A percentile compares a stretch with the other conserved stretches of the same genome.
These are phyloP conservation scores for Pyxicephalus adspersus DNA, from an alignment of 2,113 vertebrate species.

Conservation along the genomic window DNA sequence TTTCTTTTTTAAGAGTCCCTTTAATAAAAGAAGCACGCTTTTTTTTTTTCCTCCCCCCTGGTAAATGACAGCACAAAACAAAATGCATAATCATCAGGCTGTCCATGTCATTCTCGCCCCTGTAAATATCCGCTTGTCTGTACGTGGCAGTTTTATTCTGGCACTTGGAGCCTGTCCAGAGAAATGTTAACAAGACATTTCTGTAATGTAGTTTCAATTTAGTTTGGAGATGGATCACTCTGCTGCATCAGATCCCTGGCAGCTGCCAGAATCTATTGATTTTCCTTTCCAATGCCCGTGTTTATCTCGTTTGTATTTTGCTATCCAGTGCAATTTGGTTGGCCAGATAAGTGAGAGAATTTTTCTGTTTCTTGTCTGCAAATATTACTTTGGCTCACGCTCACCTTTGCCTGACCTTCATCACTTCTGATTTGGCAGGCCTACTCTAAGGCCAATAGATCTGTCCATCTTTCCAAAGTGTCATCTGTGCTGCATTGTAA, in stretches of 20 bases:
- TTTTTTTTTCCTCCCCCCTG: no score
- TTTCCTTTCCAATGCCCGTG: conserved; percentile 50
- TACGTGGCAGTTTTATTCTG: conserved; percentile 4
- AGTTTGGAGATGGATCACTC: conserved; percentile 55
- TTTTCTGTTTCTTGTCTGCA: conserved; percentile 51
- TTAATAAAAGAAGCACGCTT: no score
- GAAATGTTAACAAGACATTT: conserved; percentile 55
- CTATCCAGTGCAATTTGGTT: conserved; percentile 56
- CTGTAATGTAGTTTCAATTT: conserved; percentile 56
- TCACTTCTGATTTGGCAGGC: conserved; percentile 50
- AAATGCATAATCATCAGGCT: conserved; percentile 9
- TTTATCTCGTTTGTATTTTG: conserved; percentile 55
- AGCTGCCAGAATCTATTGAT: conserved; percentile 55
- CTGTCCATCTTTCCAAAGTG: background rate
- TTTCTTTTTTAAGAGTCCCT: no score
- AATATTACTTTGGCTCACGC: conserved; percentile 49
- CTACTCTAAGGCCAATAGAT: conserved; percentile 27
- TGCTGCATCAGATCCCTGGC: conserved; percentile 51
- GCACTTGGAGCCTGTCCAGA: conserved; percentile 31
- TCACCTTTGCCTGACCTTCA: conserved; percentile 52
- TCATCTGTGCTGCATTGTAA: conserved; percentile 37
- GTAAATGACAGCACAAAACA: background rate
- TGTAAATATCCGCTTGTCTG: conserved; percentile 30
- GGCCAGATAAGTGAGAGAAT: conserved; percentile 53
- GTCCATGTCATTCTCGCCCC: background rate